Base-by-base conservation (phyloP, 2,113 vertebrate species). In the Erythrolamprus reginae region DNA sequence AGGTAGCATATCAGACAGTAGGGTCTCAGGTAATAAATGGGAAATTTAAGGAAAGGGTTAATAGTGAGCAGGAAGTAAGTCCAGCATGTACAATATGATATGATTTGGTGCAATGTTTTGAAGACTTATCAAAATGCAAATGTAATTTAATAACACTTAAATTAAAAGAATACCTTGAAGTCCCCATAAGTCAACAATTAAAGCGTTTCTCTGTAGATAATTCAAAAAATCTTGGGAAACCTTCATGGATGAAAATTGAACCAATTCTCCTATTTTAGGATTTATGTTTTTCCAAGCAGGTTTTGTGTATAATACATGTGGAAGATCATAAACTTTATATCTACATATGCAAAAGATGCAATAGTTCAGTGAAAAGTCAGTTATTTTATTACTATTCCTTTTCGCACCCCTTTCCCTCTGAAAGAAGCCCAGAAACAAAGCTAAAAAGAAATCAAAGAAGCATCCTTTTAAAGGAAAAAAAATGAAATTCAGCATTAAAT, bases 161-260 rank as follows among this genome's bases (percentile, higher is more conserved):
- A 65, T 45, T 53, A 50, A 24, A 45, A n/a, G 2, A 24, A 91
- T 96, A 98, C 98, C 98, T 97, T 98, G 98, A 85, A 99, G 97
- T 3, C 98, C 98, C 98, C 98, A 98, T 38, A 99, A 97, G 91
- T 98, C 98, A 94, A 99, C 95, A 89, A 98, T 95, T 38, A 99
- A 95, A n/a, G 98, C 98, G 7, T 97, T 98, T 93, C 97, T 98
- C 96, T 98, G 98, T 89, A 98, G 97, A 95, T 98, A 98, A 91
- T 95, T 96, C 45, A 98, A 95, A 91, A 99, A 97, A 17, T 94
- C 93, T 47, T 96, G 96, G 77, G 98, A 98, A 6, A 96, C 96
- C 47, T 94, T 97, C 65, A 97, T 92, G 55, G 97, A 96, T 77
- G 97, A 93, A 87, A 98, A 98, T 24, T 98, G 98, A 28, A 97